phyloP scores from a whole-genome alignment of 2,797 vertebrate genomes.

The Melanotaenia trifasciata region DNA sequence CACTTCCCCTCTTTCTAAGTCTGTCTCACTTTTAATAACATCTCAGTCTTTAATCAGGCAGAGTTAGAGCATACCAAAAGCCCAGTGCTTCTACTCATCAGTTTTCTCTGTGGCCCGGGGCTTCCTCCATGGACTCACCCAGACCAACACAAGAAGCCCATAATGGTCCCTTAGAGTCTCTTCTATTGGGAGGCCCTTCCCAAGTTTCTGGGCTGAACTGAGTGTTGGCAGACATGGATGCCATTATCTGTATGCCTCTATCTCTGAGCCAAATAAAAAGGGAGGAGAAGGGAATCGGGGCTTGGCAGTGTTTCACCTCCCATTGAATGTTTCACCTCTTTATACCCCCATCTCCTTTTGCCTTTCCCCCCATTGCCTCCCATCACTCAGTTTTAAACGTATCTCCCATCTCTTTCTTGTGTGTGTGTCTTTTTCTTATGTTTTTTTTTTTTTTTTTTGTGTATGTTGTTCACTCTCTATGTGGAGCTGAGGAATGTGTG shows the following conservation, averaged over 20 bases:
- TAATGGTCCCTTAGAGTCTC: slow-evolving; percentile 67
- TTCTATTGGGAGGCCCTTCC: slow-evolving; percentile 50
- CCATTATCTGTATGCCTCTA: slow-evolving; percentile 61
- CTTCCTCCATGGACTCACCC: slow-evolving; percentile 63
- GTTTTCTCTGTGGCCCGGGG: slow-evolving; percentile 70
- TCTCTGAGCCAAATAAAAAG: slow-evolving; percentile 54
- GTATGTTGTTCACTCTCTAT: slow-evolving; percentile 41
- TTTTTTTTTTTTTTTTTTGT: slow-evolving; percentile 22
- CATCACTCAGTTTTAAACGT: slow-evolving; percentile 66
- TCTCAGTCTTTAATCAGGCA: slow-evolving; percentile 75
- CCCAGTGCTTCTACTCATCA: slow-evolving; percentile 78
- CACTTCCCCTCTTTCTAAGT: slow-evolving; percentile 36
- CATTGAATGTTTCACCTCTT: slow-evolving; percentile 62
- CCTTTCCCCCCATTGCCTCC: slow-evolving; percentile 32
- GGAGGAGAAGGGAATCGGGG: slow-evolving; percentile 55
- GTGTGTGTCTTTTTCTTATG: slow-evolving; percentile 12
- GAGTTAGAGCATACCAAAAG: slow-evolving; percentile 62
- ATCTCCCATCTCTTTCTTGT: slow-evolving; percentile 59
- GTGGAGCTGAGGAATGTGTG: slow-evolving; percentile 77
- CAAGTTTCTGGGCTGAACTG: slow-evolving; percentile 37
- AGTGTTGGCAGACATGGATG: slow-evolving; percentile 57
- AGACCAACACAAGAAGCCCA: slow-evolving; percentile 65
- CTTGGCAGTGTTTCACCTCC: slow-evolving; percentile 67
- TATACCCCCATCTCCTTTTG: slow-evolving; percentile 48
- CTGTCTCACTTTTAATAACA: slow-evolving; percentile 70